Conservation (phyloP, 2,113 vertebrate species). For the Nothocercus nigrocapillus region DNA sequence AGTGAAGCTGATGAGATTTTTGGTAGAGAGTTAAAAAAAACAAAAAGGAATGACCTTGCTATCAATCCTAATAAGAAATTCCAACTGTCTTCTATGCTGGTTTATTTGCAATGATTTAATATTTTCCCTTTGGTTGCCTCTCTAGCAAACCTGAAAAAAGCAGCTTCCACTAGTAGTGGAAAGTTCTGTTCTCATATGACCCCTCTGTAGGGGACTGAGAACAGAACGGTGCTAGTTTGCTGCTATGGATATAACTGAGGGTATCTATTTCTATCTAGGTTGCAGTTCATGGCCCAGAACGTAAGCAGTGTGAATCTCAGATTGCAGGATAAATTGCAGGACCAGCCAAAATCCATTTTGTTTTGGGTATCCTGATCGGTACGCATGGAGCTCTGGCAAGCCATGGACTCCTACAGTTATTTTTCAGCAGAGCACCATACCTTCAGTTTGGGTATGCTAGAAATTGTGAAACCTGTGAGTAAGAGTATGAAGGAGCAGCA, state of each 20-base stretch:
- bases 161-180: not conserved
- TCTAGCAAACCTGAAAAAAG: not conserved
- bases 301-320: not conserved
- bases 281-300: not conserved
- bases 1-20: not conserved
- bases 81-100: not conserved
- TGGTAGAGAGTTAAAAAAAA: not conserved
- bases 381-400: not conserved
- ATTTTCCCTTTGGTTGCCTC: not conserved
- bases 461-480: not conserved
- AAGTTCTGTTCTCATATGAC: not conserved
- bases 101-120: not conserved
- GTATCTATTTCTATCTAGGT: not conserved
- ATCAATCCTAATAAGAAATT: not conserved
- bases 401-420: not conserved
- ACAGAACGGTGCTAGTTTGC: not conserved
- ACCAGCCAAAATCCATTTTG: no score
- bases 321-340: not conserved
- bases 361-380: not conserved
- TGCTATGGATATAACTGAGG: not conserved
- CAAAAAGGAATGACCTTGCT: not conserved
- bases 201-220: not conserved
- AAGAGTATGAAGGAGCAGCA: not conserved
- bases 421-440: not conserved
- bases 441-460: not conserved